Base-by-base conservation (phyloP, 1,140 invertebrate species). In the Apis cerana region DNA sequence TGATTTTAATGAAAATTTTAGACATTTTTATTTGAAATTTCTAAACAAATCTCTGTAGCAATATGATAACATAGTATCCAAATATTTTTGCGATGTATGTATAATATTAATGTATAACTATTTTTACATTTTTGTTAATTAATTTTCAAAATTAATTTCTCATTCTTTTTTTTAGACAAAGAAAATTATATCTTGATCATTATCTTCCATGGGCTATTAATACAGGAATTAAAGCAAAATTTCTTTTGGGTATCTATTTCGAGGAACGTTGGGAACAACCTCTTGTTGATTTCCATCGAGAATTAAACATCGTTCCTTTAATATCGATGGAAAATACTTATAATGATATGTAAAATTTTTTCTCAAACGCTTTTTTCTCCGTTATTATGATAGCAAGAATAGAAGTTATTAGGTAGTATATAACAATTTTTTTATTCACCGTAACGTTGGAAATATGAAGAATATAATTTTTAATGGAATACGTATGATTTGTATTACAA, bases 221-320 rank as follows among this genome's bases (percentile, higher is more conserved):
- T 89, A 98, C 96, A 89, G 98, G 98, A 43, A 95, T 94, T 80
- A 95, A 96, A 88, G 95, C 97, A 21, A 96, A 97, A 84, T 97
- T 97, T 92, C 93, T 98, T 58, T 95, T 98, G 94, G 96, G 96
- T 88, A 94, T 99, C 64, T 99, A 98, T 94, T 99, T 97, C 95
- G 99, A 99, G 93, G 97, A 98, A 94, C 95, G 98, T 84, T 99
- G 98, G 98, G 97, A 99, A 70, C 97, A 99, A 93, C 94, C 97
- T 59, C 93, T 99, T 10, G 90, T 95, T 71, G 97, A 99, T 43
- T 96, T 99, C 86, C 95, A 97, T 86, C 94, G 94, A 81, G 97
- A 98, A 94, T 95, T 97, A 91, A 96, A 97, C 88, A 97, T 97
- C 17, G 48, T 23, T 12, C 82, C 87, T 21, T 64, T 89, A 15